These are phyloP conservation scores for Neuroterus valhalla DNA, from an alignment of 1,140 invertebrate species.

Conservation along the genomic window DNA sequence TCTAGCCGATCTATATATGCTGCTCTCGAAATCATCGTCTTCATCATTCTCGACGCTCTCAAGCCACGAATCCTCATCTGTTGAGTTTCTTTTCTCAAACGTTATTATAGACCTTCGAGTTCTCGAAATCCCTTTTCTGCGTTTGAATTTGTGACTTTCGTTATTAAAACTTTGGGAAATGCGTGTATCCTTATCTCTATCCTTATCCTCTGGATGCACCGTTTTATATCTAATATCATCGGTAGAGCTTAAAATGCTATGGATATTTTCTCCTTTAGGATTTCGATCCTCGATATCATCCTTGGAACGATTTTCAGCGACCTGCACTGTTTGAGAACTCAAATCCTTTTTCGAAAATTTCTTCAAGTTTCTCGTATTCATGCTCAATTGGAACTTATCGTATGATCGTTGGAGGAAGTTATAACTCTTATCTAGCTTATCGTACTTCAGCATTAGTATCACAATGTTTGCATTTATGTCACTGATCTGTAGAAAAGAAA, in stretches of 20 bases:
- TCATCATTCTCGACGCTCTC: slow-evolving; percentile 31
- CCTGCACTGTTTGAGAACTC: slow-evolving; percentile 8
- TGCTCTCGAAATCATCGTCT: slow-evolving; percentile 49
- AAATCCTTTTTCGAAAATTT: slow-evolving; percentile 8
- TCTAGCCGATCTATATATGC: slow-evolving; percentile 50
- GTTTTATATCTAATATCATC: neutral
- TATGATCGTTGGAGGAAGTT: slow-evolving; percentile 40
- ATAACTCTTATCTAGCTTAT: slow-evolving; percentile 53
- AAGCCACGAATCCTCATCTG: slow-evolving; percentile 30
- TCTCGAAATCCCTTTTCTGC: slow-evolving; percentile 38
- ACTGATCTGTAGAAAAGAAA: slow-evolving; percentile 54
- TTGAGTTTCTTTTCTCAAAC: slow-evolving; percentile 45
- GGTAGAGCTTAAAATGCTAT: neutral
- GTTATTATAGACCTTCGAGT: slow-evolving; percentile 43
- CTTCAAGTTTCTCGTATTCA: neutral
- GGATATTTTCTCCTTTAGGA: neutral
- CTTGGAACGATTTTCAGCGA: neutral
- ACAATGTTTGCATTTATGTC: slow-evolving; percentile 53
- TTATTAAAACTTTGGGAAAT: slow-evolving; percentile 12
- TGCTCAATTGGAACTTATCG: slow-evolving; percentile 10
- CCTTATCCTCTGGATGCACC: neutral
- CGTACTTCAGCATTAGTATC: slow-evolving; percentile 55
- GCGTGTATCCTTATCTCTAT: too few species aligned
- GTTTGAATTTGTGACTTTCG: neutral
- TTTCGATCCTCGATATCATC: neutral